phyloP scores from a whole-genome alignment of 2,113 vertebrate species.

The Heliornis fulica region DNA sequence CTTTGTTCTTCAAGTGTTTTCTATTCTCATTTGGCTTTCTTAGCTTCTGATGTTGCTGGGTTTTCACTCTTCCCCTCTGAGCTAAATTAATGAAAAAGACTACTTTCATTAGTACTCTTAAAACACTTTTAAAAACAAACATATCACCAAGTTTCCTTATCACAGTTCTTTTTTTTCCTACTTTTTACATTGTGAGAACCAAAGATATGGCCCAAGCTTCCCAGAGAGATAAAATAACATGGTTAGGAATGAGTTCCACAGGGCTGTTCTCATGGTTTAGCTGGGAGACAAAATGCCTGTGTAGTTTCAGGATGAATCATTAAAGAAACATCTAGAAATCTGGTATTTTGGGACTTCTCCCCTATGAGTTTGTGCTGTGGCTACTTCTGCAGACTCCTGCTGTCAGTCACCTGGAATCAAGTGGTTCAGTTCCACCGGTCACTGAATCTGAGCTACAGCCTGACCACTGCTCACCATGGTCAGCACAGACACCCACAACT shows the following conservation, averaged over 20 bases:
- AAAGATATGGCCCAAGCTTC: not conserved
- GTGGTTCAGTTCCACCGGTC: not conserved
- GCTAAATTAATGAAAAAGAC: slow-evolving; percentile 11
- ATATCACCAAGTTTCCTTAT: not conserved
- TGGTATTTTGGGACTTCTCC: not conserved
- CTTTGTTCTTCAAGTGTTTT: slow-evolving; percentile 34
- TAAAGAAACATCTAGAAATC: not conserved
- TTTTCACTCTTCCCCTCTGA: not conserved
- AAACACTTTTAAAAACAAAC: not conserved
- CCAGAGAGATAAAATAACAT: not conserved
- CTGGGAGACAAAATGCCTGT: not conserved
- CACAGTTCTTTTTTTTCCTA: not conserved
- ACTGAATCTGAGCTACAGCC: not conserved
- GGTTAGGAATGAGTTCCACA: not conserved
- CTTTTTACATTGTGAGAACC: not conserved
- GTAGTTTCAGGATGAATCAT: not conserved
- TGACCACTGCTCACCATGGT: rapidly evolving
- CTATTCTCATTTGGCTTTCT: not conserved
- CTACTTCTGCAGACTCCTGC: not conserved
- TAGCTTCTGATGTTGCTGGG: not conserved
- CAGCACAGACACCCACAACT: not conserved
- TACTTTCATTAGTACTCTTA: not conserved
- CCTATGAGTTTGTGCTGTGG: not conserved
- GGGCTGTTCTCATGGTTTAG: not conserved
- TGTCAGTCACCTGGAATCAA: not conserved